Evolutionary conservation across 1,140 invertebrate species (phyloP).

Genomic region (Euura saliciscinereae): DNA sequence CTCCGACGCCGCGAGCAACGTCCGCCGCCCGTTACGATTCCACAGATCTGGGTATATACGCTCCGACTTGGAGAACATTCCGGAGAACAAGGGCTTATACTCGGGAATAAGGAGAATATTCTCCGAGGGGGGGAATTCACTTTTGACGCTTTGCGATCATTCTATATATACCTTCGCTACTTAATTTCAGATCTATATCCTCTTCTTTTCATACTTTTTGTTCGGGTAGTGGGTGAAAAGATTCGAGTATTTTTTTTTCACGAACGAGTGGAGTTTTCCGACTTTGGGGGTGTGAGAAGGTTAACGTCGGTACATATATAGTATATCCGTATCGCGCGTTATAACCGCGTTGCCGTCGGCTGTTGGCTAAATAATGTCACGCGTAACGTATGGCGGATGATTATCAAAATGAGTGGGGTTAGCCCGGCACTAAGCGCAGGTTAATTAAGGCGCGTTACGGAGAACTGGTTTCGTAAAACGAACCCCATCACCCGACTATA

Average conservation of each 20-base stretch:
- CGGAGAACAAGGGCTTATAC: conserved; percentile 2
- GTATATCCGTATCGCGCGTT: too few relatives aligned
- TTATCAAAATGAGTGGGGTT: conserved; percentile 4
- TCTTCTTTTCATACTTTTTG: neutral
- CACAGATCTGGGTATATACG: neutral
- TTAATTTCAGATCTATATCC: conserved; percentile 8
- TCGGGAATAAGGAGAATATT: neutral
- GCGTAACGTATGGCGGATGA: conserved; percentile 1
- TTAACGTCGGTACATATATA: too few relatives aligned
- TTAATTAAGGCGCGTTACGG: conserved; percentile 1
- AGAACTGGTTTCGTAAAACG: neutral
- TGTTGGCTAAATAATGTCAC: too few relatives aligned
- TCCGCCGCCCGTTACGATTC: neutral
- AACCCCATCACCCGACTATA: neutral
- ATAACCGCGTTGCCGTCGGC: too few relatives aligned
- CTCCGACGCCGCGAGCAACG: conserved; percentile 13
- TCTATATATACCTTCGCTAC: neutral
- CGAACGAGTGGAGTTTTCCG: too few relatives aligned
- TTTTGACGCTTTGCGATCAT: neutral
- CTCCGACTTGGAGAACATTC: neutral
- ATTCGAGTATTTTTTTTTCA: too few relatives aligned
- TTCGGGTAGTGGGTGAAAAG: too few relatives aligned
- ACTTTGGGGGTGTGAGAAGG: too few relatives aligned
- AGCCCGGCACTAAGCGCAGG: neutral
- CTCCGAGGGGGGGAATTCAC: neutral